Percentiles rank a stretch among this genome's conserved stretches.
Evolutionary conservation across 1,140 invertebrate genomes (phyloP).

Genomic region (Aplysia californica): DNA sequence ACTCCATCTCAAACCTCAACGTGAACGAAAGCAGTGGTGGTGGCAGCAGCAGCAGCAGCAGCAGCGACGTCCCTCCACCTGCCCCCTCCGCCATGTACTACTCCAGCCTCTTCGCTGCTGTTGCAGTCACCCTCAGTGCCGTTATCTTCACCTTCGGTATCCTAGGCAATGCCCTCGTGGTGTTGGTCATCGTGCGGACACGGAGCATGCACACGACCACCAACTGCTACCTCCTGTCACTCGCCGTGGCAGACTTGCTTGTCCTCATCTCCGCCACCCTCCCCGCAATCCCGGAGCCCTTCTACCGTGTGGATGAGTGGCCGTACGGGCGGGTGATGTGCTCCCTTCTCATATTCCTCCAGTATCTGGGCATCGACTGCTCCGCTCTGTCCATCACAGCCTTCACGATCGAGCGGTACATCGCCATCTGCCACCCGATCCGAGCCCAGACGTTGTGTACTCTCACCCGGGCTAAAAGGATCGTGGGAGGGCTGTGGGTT

Average conservation of each 20-base stretch:
- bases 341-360: slow-evolving; percentile 74
- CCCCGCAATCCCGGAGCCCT: slow-evolving; percentile 74
- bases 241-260: slow-evolving; percentile 93
- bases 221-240: slow-evolving; percentile 92
- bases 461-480: slow-evolving; percentile 72
- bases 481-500: slow-evolving; percentile 73
- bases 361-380: slow-evolving; percentile 81
- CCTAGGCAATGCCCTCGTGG: slow-evolving; percentile 68
- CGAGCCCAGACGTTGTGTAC: slow-evolving; percentile 81
- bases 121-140: slow-evolving; percentile 35
- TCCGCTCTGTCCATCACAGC: slow-evolving; percentile 92
- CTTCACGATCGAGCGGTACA: slow-evolving; percentile 94
- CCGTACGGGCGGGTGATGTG: slow-evolving; percentile 74
- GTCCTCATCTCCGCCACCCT: slow-evolving; percentile 76
- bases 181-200: slow-evolving; percentile 64
- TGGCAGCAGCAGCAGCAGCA: background rate
- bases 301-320: slow-evolving; percentile 73
- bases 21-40: background rate
- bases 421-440: slow-evolving; percentile 95
- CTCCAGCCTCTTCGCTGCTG: slow-evolving; percentile 25
- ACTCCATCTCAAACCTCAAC: background rate
- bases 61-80: too few species aligned
- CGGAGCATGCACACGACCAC: slow-evolving; percentile 73
- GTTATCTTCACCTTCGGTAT: slow-evolving; percentile 59
- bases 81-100: slow-evolving; percentile 25